A percentile compares a stretch with the other conserved stretches of the same genome.
Conservation (phyloP, 2,888 invertebrate genomes). For the Agrenia bidenticulata region DNA sequence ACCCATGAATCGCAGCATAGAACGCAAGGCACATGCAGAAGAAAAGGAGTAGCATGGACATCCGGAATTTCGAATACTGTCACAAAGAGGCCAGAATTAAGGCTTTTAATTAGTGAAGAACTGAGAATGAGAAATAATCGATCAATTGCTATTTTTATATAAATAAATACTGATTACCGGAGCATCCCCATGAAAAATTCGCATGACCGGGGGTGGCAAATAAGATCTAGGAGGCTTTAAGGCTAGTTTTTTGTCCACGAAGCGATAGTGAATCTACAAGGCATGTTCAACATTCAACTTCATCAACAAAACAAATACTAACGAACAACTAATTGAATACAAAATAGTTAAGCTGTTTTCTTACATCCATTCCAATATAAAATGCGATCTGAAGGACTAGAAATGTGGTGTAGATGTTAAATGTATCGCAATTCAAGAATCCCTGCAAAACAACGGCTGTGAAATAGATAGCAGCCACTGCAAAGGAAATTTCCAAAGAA, state of each 20-base stretch:
- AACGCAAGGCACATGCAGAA: constrained; percentile 12
- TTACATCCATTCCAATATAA: constrained; percentile 23
- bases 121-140: not conserved
- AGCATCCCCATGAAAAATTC: constrained; percentile 32
- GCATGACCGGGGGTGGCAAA: constrained; percentile 35
- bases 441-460: constrained; percentile 5
- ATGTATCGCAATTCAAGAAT: constrained; percentile 17
- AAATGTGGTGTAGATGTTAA: constrained; percentile 18
- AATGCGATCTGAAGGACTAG: constrained; percentile 13
- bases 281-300: not conserved
- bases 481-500: not conserved
- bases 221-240: constrained; percentile 24
- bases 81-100: not conserved
- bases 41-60: constrained; percentile 16
- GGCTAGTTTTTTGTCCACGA: constrained; percentile 14
- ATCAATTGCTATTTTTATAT: constrained; percentile 1
- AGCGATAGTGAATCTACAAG: not conserved
- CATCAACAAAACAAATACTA: not conserved
- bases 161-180: constrained; percentile 23
- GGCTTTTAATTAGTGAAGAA: not conserved
- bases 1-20: constrained; percentile 7
- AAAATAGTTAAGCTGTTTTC: not conserved
- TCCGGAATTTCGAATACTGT: constrained; percentile 18
- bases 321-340: not conserved
- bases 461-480: not conserved